A percentile compares a stretch with the other conserved stretches of the same genome.
Evolutionary conservation across 2,888 invertebrate species (phyloP).

Genomic region (Lydus trimaculatus): DNA sequence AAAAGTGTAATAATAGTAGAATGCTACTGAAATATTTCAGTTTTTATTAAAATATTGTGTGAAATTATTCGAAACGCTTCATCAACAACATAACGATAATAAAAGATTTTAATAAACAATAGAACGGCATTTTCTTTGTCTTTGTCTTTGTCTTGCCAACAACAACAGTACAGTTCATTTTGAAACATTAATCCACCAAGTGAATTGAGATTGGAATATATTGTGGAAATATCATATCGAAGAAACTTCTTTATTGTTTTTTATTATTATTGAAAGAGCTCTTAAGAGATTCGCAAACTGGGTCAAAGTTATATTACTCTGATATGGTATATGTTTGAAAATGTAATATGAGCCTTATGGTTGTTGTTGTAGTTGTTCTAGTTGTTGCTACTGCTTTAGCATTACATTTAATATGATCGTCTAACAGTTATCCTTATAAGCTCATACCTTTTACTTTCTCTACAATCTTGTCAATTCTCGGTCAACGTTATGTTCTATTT

Average conservation of each 20-base stretch:
- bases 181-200: not conserved
- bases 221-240: not conserved
- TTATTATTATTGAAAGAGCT: not conserved
- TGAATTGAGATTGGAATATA: not conserved
- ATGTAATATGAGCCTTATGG: conserved; percentile 22
- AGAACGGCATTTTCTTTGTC: not conserved
- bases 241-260: not conserved
- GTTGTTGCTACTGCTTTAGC: not conserved
- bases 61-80: not conserved
- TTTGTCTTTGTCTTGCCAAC: not conserved
- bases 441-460: conserved; percentile 28
- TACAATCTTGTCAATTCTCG: not conserved
- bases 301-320: conserved; percentile 16
- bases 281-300: conserved; percentile 11
- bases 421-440: conserved; percentile 25
- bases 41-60: not conserved
- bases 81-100: not conserved
- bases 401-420: conserved; percentile 21
- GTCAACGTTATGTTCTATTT: not conserved
- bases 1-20: too few species aligned
- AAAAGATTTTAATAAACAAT: not conserved
- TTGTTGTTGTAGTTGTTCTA: not conserved
- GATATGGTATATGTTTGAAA: conserved; percentile 14
- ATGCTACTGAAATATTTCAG: too few species aligned
- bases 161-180: not conserved